These are phyloP conservation scores for Cryptophagus acutangulus DNA, from an alignment of 2,888 invertebrate genomes.

Conservation along the genomic window DNA sequence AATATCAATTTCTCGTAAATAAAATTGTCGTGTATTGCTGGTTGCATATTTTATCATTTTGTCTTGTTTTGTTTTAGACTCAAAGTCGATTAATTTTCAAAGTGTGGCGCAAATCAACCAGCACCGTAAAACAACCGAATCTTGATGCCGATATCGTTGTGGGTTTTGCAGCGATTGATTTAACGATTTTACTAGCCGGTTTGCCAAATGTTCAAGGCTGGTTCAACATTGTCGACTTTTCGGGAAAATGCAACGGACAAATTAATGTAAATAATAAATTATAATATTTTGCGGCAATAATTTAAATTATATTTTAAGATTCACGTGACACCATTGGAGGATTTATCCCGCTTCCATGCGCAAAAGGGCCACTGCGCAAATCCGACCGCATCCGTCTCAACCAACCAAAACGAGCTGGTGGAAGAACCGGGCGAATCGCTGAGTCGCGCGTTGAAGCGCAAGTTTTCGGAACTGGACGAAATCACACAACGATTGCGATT, in stretches of 20 bases:
- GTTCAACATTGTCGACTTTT: slow-evolving; percentile 60
- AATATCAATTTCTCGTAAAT: too few species aligned
- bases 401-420: not conserved
- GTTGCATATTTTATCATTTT: not conserved
- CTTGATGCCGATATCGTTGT: slow-evolving; percentile 55
- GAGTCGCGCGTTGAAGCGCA: slow-evolving; percentile 53
- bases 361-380: slow-evolving; percentile 10
- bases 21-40: too few species aligned
- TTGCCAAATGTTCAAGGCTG: slow-evolving; percentile 56
- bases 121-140: slow-evolving; percentile 48
- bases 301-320: slow-evolving; percentile 39
- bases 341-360: slow-evolving; percentile 33
- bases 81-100: slow-evolving; percentile 57
- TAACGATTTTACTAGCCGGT: slow-evolving; percentile 51
- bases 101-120: slow-evolving; percentile 55
- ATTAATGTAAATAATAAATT: slow-evolving; percentile 49
- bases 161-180: slow-evolving; percentile 58
- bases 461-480: slow-evolving; percentile 59
- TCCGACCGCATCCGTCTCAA: not conserved
- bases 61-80: slow-evolving; percentile 44
- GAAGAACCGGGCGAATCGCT: slow-evolving; percentile 40
- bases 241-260: slow-evolving; percentile 56
- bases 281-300: not conserved
- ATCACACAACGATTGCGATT: slow-evolving; percentile 57
- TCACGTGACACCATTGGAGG: slow-evolving; percentile 53